Evolutionary conservation across 2,113 vertebrate genomes (phyloP), one percentile per base, ranked within the genome.

Genomic region (Trogon melanurus): DNA sequence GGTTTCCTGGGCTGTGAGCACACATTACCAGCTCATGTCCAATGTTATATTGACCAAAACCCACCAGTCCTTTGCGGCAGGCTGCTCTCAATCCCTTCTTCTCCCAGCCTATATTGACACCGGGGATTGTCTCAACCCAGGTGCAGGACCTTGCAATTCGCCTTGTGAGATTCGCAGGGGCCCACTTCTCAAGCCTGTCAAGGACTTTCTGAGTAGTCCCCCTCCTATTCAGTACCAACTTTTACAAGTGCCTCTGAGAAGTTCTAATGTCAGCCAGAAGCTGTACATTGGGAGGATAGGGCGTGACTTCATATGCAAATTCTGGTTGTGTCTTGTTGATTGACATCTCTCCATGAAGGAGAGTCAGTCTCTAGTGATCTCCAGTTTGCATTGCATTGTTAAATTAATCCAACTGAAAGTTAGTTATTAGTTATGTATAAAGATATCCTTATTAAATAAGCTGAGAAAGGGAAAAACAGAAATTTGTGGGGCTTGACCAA

Each of bases 401-500:
- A 85, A 93, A 90, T 75, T 57, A 79, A 65, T 41, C 27, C 27
- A 76, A 16, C 3, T 44, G 47, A 78, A 93, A 79, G 7, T 25
- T 60, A 83, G 3, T 27, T 1, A 47, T 71, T 36, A 32, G 14
- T 45, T 54, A 85, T 17, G 3, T 66, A 34, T 56, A 86, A 85
- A 71, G 47, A 41, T 65, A 66, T 19, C n/a, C 13, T 78, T n/a
- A 58, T 62, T 80, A 86, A 87, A 89, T n/a, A 85, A 70, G 5
- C 8, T 53, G 41, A 87, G 56, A 72, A 88, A 92, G 7, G 29
- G 29, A 84, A 72, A 89, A 90, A 73, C 70, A 66, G 71, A 78
- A 88, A 86, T 93, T 82, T 91, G 54, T 73, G 62, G 90, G 26
- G 79, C 85, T 96, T 94, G 62, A 86, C 61, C 50, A 92, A 85